Base-by-base conservation (phyloP, 2,113 vertebrate species). In the Penelope pileata region DNA sequence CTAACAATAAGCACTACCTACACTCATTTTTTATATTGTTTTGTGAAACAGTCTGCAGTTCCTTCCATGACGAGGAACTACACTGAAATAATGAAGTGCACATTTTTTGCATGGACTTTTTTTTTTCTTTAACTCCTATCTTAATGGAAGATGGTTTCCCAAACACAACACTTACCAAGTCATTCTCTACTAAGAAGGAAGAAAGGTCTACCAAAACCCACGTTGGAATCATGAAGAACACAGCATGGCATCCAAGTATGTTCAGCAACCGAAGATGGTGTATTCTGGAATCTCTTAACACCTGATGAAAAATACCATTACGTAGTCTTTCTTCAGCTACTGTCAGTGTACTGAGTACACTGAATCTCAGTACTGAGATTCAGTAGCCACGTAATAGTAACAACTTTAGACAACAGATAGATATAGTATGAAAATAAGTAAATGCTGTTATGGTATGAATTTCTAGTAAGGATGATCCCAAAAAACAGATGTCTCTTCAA, bases 151-250 rank as follows among this genome's bases (percentile, higher is more conserved):
- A 32, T 13, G 48, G n/a, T 26, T 74, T 56, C 72, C 45, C 29
- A 34, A 88, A 34, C 1, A 18, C 10, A 26, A n/a, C 67, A 95
- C 99, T 98, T 94, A 99, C 99, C 98, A 99, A 92, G 93, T 99
- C 98, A 38, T 98, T 99, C 78, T 99, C 98, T 8, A 99, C 98
- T 38, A 99, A 97, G 97, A 99, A 99, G 36, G 98, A 96, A 2
- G 99, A 99, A 40, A 99, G 98, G 94, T 99, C 99, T 24, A 99
- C 98, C 87, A 99, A 97, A 38, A 99, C 98, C 99, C 99, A 99
- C 0, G 99, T 99, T 34, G 99, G 99, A 89, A 99, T 97, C 99
- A 99, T 99, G 97, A 99, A 99, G 93, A 99, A 98, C 27, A 99
- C 97, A 0, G 99, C 99, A 2, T 99, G 99, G 92, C 99, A 99